A percentile compares a stretch with the other conserved stretches of the same genome.
These are phyloP conservation scores for Arrhopalites spinosus DNA, from an alignment of 2,888 invertebrate species.

Conservation along the genomic window DNA sequence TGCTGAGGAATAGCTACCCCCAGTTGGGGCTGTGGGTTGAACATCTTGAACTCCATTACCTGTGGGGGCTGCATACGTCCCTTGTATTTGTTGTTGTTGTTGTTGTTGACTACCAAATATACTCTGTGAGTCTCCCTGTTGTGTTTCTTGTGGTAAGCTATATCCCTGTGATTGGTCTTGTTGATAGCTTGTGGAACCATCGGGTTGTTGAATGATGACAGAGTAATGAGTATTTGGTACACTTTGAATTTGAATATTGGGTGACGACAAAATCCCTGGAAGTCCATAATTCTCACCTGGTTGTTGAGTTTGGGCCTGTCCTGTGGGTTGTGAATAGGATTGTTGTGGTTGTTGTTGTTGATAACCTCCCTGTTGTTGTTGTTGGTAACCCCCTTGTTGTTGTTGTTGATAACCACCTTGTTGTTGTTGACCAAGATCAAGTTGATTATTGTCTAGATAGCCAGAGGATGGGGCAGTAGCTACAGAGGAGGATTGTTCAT, in stretches of 20 bases:
- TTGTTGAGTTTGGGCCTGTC: slow-evolving; percentile 18
- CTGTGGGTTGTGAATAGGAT: neutral
- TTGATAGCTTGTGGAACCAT: slow-evolving; percentile 23
- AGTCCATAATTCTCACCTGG: neutral
- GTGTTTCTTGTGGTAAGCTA: neutral
- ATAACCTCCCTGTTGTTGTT: neutral
- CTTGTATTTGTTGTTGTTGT: neutral
- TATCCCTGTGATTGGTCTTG: neutral
- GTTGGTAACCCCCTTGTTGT: neutral
- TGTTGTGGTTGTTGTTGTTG: neutral
- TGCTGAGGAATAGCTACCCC: neutral
- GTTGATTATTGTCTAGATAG: slow-evolving; percentile 17
- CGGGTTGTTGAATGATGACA: slow-evolving; percentile 25
- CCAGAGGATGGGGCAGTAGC: neutral
- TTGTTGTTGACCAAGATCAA: slow-evolving; percentile 14
- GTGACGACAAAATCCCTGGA: neutral
- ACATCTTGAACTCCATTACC: slow-evolving; percentile 12
- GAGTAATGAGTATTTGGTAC: slow-evolving; percentile 37
- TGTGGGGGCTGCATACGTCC: slow-evolving; percentile 9
- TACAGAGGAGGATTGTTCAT: slow-evolving; percentile 28
- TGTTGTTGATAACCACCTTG: slow-evolving; percentile 15
- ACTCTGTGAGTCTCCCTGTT: slow-evolving; percentile 1
- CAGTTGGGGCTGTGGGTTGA: neutral
- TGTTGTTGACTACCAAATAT: neutral
- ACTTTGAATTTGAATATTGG: slow-evolving; percentile 31